Evolutionary conservation across 2,888 invertebrate species (phyloP), one percentile per base, ranked within the genome.

Genomic region (Ectemnius lituratus): DNA sequence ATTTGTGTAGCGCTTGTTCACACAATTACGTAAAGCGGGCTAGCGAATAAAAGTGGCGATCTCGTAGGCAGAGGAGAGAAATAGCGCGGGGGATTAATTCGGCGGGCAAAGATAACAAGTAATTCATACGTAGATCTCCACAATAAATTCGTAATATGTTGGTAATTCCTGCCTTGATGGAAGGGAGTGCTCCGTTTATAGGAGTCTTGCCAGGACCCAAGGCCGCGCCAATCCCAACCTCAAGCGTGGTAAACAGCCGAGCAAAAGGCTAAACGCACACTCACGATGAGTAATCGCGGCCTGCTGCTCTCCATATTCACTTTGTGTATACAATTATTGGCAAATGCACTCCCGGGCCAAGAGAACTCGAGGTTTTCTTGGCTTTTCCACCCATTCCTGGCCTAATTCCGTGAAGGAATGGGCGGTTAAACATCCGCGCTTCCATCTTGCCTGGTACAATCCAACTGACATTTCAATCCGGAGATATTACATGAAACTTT

Each of bases 141-240:
- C 58, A 75, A 75, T 49, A 75, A 65, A n/a, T 56, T 20, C 3
- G 37, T 46, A n/a, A 37, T 73, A 62, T 73, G 66, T 64, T 56
- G 13, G 67, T 27, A 52, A 58, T 58, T 23, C 52, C 62, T n/a
- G 68, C 66, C 5, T 37, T 37, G 37, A 11, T 37, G 11, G 37
- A 37, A 8, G 37, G 8, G 37, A 37, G 11, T 67, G 73, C 67
- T 67, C 62, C 73, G 67, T 79, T 78, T 78, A 78, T 75, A 73
- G 80, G 67, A 80, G 47, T 70, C 64, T 62, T 81, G 81, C 80
- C 81, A 80, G 80, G 74, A 78, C 64, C 74, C 77, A 78, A 78
- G 81, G 81, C 67, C 72, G 78, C 37, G 47, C 62, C 56, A 72
- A 23, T 23, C 37, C 37, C 37, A 37, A 11, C 37, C 8, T 37